Conservation (phyloP, 2,888 invertebrate species). For the Itoplectis maculator region DNA sequence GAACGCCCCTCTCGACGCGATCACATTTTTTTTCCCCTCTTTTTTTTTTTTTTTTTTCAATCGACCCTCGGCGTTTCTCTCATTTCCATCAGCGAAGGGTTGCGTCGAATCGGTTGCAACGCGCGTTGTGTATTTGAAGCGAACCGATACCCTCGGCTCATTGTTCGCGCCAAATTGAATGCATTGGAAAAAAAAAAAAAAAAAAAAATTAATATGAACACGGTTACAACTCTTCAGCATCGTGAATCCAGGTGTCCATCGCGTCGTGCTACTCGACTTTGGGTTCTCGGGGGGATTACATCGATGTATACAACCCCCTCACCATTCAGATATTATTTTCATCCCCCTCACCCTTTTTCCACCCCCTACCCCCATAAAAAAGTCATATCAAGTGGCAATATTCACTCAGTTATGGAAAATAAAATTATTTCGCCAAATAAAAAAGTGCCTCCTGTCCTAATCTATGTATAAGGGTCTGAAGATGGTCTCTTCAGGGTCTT, state of each 20-base stretch:
- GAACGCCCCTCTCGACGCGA: conserved; percentile 30
- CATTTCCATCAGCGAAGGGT: conserved; percentile 52
- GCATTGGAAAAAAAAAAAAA: conserved; percentile 72
- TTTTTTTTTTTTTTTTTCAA: conserved; percentile 46
- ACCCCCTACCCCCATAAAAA: conserved; percentile 33
- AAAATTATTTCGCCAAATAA: too few species aligned
- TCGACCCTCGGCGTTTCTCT: conserved; percentile 46
- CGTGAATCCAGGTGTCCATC: too few species aligned
- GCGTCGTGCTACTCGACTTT: conserved; percentile 26
- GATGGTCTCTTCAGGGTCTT: too few species aligned
- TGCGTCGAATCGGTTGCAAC: conserved; percentile 64
- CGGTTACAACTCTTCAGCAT: too few species aligned
- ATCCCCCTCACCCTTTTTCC: conserved; percentile 19
- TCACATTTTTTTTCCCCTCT: conserved; percentile 35
- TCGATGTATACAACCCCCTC: conserved; percentile 17
- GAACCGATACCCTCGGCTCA: conserved; percentile 67
- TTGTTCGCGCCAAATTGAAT: conserved; percentile 78
- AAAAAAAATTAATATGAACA: conserved; percentile 78
- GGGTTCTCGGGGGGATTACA: conserved; percentile 54
- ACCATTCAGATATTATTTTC: conserved; percentile 19
- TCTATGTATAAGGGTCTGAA: too few species aligned
- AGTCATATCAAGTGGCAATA: conserved; percentile 25
- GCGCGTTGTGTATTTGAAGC: conserved; percentile 72
- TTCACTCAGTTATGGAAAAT: conserved; percentile 50
- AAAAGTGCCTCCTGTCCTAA: too few species aligned